phyloP scores from a whole-genome alignment of 2,888 invertebrate genomes.

The Cosmopolites sordidus region DNA sequence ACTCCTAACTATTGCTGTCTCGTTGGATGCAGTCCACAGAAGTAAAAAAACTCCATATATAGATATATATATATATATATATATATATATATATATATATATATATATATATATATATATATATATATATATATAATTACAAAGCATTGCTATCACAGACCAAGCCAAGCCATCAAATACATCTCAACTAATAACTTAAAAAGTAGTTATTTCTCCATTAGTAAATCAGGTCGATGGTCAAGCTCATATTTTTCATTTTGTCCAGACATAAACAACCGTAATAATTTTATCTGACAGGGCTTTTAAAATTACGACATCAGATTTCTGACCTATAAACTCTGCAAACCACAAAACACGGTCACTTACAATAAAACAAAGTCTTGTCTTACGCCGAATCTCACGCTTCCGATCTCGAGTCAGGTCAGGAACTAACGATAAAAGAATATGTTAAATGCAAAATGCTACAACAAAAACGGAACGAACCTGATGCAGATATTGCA shows the following conservation, averaged over 20 bases:
- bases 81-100: too few species aligned
- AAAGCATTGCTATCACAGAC: too few species aligned
- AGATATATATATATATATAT: too few species aligned
- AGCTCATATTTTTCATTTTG: neutral
- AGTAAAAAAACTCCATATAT: too few species aligned
- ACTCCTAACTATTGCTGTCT: too few species aligned
- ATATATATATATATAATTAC: too few species aligned
- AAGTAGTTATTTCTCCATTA: too few species aligned
- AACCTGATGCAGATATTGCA: constrained; percentile 22
- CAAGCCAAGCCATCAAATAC: too few species aligned
- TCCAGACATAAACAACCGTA: constrained; percentile 1
- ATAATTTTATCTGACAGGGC: constrained; percentile 7
- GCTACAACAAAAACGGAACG: constrained; percentile 18
- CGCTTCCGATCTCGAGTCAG: constrained; percentile 21
- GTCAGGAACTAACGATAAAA: constrained; percentile 20
- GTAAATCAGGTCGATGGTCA: too few species aligned
- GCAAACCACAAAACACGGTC: constrained; percentile 15
- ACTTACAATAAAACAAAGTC: constrained; percentile 24
- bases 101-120: too few species aligned
- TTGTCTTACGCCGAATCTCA: constrained; percentile 24
- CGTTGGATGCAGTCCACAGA: too few species aligned
- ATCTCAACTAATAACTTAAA: too few species aligned
- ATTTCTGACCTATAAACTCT: constrained; percentile 17
- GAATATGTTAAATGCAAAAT: constrained; percentile 24
- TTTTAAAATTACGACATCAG: constrained; percentile 19